Conservation (phyloP, 2,113 vertebrate genomes). For the Atrichornis clamosus region DNA sequence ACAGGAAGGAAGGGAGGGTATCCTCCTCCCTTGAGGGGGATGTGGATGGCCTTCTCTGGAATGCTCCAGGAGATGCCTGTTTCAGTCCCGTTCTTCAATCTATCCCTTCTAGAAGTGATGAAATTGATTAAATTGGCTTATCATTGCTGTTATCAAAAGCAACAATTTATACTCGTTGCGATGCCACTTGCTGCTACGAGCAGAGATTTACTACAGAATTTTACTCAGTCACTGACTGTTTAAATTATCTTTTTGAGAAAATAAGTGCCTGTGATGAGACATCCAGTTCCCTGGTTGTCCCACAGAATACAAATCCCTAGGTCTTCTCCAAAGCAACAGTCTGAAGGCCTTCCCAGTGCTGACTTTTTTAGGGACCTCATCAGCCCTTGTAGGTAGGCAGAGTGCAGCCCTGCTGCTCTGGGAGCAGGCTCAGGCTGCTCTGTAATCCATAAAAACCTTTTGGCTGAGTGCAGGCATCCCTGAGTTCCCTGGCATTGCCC, state of each 20-base stretch:
- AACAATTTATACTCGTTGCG: background rate
- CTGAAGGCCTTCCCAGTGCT: background rate
- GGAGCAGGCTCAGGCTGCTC: background rate
- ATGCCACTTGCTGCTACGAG: background rate
- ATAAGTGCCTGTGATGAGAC: background rate
- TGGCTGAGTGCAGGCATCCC: slow-evolving; percentile 11
- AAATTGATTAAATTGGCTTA: background rate
- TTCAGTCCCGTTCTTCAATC: background rate
- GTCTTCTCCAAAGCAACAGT: background rate
- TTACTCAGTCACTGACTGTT: background rate
- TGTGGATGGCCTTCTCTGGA: background rate
- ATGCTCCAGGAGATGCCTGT: background rate
- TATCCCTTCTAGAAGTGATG: background rate
- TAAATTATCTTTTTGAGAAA: background rate
- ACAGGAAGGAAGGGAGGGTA: background rate
- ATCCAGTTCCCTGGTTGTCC: background rate
- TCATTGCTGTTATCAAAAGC: background rate
- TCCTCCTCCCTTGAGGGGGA: no score
- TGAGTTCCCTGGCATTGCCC: slow-evolving; percentile 33
- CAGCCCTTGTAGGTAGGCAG: background rate
- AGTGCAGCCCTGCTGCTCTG: background rate
- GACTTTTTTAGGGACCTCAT: background rate
- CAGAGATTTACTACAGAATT: background rate
- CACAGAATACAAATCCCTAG: background rate
- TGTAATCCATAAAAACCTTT: background rate